These are phyloP conservation scores for Heterohyrax brucei DNA, from an alignment of 2,797 vertebrate species.

Conservation along the genomic window DNA sequence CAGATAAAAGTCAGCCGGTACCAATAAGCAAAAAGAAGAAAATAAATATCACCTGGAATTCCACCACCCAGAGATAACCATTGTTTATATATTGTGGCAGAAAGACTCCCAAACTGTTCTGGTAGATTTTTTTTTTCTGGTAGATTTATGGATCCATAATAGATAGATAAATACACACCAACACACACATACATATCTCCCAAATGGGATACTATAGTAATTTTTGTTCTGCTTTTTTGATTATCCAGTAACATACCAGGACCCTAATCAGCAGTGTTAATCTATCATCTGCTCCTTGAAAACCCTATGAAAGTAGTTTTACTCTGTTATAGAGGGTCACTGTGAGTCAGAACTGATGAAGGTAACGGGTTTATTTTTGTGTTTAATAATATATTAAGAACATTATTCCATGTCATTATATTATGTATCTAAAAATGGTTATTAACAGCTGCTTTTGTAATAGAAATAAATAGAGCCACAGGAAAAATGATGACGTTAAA, in stretches of 20 bases:
- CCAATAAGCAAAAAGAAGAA: conserved; percentile 34
- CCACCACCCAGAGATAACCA: conserved; percentile 5
- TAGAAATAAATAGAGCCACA: conserved; percentile 61
- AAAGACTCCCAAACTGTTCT: neutral
- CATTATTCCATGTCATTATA: conserved; percentile 36
- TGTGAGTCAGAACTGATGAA: too few species aligned
- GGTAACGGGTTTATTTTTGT: too few species aligned
- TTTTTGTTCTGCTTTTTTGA: conserved; percentile 18
- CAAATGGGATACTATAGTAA: neutral
- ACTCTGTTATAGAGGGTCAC: too few species aligned
- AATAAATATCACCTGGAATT: neutral
- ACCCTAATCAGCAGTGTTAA: too few species aligned
- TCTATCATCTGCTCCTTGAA: too few species aligned
- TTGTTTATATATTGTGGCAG: neutral
- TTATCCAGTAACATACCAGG: conserved; percentile 8
- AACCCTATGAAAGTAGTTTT: too few species aligned
- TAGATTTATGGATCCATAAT: neutral
- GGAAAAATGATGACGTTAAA: conserved; percentile 68
- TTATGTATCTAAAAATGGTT: conserved; percentile 58
- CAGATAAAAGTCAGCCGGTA: conserved; percentile 13
- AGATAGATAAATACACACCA: neutral
- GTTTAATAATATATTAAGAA: conserved; percentile 25
- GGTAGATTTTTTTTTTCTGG: neutral
- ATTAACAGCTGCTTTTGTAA: conserved; percentile 69
- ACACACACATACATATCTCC: neutral